Conservation (phyloP, 2,113 vertebrate genomes). For the Sebastes schlegelii region DNA sequence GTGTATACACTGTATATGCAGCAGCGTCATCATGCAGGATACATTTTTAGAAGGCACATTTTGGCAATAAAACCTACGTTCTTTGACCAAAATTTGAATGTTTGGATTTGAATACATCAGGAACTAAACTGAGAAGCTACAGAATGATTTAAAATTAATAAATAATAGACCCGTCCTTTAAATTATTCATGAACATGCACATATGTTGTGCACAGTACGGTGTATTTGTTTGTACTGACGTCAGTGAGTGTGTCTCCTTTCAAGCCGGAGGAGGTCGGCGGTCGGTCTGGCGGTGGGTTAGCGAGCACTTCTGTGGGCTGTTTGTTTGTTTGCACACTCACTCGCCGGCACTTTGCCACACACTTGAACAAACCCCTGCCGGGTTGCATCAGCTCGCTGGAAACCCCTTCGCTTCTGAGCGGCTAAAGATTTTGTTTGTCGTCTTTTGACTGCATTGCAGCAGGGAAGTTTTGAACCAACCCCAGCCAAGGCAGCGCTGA, state of each 20-base stretch:
- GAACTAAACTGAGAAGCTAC: too few relatives aligned
- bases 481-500: slow-evolving; percentile 24
- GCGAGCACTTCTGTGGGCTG: slow-evolving; percentile 2
- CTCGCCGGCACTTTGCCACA: slow-evolving; percentile 23
- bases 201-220: not conserved
- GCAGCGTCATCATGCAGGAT: too few relatives aligned
- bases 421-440: slow-evolving; percentile 45
- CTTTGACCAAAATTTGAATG: too few relatives aligned
- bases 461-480: slow-evolving; percentile 21
- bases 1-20: too few relatives aligned
- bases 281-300: not conserved
- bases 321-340: slow-evolving; percentile 41
- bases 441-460: slow-evolving; percentile 68
- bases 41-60: too few relatives aligned
- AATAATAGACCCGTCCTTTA: too few relatives aligned
- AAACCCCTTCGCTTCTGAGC: slow-evolving; percentile 12
- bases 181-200: too few relatives aligned
- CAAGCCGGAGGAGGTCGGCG: not conserved
- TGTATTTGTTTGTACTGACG: not conserved
- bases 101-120: too few relatives aligned
- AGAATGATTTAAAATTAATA: too few relatives aligned
- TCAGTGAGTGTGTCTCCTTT: slow-evolving; percentile 13
- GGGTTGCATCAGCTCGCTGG: slow-evolving; percentile 1
- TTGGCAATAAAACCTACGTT: too few relatives aligned
- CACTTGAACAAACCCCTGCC: slow-evolving; percentile 15